phyloP scores from a whole-genome alignment of 2,888 invertebrate species.

The Eubasilissa splendida region DNA sequence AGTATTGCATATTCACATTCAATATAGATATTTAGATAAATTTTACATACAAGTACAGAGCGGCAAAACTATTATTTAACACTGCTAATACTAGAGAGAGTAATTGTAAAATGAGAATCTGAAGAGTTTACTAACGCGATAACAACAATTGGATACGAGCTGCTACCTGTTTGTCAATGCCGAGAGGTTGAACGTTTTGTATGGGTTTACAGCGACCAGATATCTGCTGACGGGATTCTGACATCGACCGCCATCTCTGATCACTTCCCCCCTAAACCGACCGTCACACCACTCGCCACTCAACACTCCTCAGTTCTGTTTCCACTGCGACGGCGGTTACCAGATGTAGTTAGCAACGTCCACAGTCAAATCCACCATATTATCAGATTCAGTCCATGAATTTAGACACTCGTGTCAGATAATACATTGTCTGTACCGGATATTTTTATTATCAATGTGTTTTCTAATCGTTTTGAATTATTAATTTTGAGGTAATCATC shows the following conservation, averaged over 20 bases:
- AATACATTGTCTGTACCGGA: too few relatives aligned
- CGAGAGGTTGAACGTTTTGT: slow-evolving; percentile 54
- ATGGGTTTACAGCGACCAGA: slow-evolving; percentile 72
- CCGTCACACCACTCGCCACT: slow-evolving; percentile 56
- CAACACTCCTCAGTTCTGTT: slow-evolving; percentile 52
- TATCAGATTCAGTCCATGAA: too few relatives aligned
- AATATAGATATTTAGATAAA: background rate
- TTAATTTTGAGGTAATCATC: too few relatives aligned
- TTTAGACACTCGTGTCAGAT: too few relatives aligned
- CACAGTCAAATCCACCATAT: background rate
- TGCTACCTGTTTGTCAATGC: background rate
- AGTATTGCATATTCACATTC: too few relatives aligned
- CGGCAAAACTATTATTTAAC: slow-evolving; percentile 3
- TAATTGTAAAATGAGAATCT: background rate
- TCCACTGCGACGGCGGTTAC: slow-evolving; percentile 48
- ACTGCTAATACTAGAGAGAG: slow-evolving; percentile 21
- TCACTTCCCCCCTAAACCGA: slow-evolving; percentile 56
- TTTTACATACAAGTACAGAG: background rate
- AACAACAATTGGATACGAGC: background rate
- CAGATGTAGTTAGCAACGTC: slow-evolving; percentile 20
- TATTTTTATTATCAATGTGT: too few relatives aligned
- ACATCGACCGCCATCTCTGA: slow-evolving; percentile 65
- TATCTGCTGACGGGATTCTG: slow-evolving; percentile 75
- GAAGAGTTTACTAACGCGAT: slow-evolving; percentile 26
- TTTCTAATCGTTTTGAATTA: too few relatives aligned